Conservation (phyloP, 2,888 invertebrate genomes). For the Trichopria drosophilae region DNA sequence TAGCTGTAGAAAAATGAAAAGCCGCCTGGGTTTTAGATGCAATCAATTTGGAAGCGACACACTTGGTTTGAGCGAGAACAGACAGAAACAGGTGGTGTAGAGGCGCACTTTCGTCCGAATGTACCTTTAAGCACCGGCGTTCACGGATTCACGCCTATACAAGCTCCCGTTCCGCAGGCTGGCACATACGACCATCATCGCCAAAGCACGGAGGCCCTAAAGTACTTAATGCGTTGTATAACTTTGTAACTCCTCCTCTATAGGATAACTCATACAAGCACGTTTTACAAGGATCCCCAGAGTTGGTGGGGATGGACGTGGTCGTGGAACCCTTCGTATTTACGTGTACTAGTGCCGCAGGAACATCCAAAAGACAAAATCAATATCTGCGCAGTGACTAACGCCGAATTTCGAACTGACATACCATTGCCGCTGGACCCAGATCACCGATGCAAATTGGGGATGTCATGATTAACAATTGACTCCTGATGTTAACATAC, state of each 20-base stretch:
- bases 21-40: conserved; percentile 45
- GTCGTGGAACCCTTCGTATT: conserved; percentile 30
- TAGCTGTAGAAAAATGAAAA: conserved; percentile 34
- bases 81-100: too few species aligned
- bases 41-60: conserved; percentile 50
- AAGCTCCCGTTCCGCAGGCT: background rate
- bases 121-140: conserved; percentile 9
- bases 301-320: conserved; percentile 13
- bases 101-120: too few species aligned
- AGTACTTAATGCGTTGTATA: conserved; percentile 54
- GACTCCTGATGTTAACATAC: too few species aligned
- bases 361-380: conserved; percentile 54
- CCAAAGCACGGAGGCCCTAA: conserved; percentile 42
- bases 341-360: conserved; percentile 27
- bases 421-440: too few species aligned
- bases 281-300: conserved; percentile 14
- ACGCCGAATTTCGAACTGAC: conserved; percentile 43
- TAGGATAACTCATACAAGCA: conserved; percentile 28
- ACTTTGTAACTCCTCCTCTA: conserved; percentile 45
- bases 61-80: too few species aligned
- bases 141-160: conserved; percentile 7
- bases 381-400: conserved; percentile 50
- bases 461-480: too few species aligned
- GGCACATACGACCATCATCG: background rate
- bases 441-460: too few species aligned